These are phyloP conservation scores for Malurus leucopterus DNA, from an alignment of 2,797 vertebrate species.

Conservation along the genomic window DNA sequence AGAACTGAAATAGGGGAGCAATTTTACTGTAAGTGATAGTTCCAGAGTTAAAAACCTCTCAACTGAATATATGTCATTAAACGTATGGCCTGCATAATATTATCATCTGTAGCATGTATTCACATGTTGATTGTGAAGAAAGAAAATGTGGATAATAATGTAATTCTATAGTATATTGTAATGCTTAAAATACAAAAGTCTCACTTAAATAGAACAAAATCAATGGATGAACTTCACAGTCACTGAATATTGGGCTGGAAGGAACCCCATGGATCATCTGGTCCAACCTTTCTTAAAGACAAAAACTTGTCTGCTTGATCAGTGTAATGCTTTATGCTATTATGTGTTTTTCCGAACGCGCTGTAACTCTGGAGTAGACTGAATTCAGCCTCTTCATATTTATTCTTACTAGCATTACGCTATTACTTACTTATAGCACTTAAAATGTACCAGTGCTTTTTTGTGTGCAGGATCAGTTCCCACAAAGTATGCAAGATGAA, in stretches of 20 bases:
- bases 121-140: not conserved
- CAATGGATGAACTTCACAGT: not conserved
- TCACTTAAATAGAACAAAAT: not conserved
- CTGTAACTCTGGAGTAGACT: slow-evolving; percentile 16
- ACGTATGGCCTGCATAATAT: not conserved
- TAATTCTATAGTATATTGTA: not conserved
- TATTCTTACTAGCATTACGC: not conserved
- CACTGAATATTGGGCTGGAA: not conserved
- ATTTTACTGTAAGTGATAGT: not conserved
- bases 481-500: not conserved
- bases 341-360: slow-evolving; percentile 35
- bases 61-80: not conserved
- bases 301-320: not conserved
- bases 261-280: not conserved
- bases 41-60: not conserved
- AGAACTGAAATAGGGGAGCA: not conserved
- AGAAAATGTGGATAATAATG: not conserved
- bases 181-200: not conserved
- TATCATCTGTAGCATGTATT: not conserved
- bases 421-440: slow-evolving; percentile 18
- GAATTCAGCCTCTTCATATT: slow-evolving; percentile 32
- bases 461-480: slow-evolving; percentile 3
- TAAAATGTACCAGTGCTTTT: slow-evolving; percentile 19
- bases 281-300: not conserved
- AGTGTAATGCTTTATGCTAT: not conserved